These are phyloP conservation scores for Mythimna lalbum DNA, from an alignment of 2,888 invertebrate species.

Conservation along the genomic window DNA sequence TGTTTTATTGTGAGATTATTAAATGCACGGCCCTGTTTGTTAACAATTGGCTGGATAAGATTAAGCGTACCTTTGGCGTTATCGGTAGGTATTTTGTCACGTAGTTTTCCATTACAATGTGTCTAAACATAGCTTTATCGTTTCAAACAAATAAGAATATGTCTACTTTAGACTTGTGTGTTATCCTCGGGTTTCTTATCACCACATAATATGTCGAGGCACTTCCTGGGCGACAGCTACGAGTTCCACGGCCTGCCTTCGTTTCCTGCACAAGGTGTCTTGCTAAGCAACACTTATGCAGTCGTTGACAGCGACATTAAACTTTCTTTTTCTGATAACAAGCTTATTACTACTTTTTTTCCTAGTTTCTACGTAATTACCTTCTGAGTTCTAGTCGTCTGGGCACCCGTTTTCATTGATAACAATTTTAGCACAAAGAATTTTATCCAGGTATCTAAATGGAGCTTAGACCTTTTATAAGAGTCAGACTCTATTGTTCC, in stretches of 20 bases:
- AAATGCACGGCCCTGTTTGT: slow-evolving; percentile 56
- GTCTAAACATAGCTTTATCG: slow-evolving; percentile 54
- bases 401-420: slow-evolving; percentile 36
- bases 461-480: slow-evolving; percentile 42
- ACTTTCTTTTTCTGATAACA: slow-evolving; percentile 75
- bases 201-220: slow-evolving; percentile 64
- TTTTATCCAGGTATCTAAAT: slow-evolving; percentile 1
- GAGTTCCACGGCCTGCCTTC: slow-evolving; percentile 70
- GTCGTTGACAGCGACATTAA: slow-evolving; percentile 68
- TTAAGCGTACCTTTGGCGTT: slow-evolving; percentile 69
- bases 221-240: slow-evolving; percentile 75
- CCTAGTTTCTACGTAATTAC: slow-evolving; percentile 62
- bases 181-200: slow-evolving; percentile 68
- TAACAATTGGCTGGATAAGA: slow-evolving; percentile 71
- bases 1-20: slow-evolving; percentile 55
- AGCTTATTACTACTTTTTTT: slow-evolving; percentile 60
- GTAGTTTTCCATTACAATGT: slow-evolving; percentile 59
- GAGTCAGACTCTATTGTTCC: slow-evolving; percentile 73
- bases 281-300: slow-evolving; percentile 66
- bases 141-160: slow-evolving; percentile 43
- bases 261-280: slow-evolving; percentile 74
- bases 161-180: slow-evolving; percentile 35
- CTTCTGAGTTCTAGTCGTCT: neutral
- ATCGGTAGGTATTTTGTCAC: slow-evolving; percentile 64
- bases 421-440: slow-evolving; percentile 29